These are phyloP conservation scores for Aphodius sticticus DNA, from an alignment of 2,888 invertebrate genomes.

Conservation along the genomic window DNA sequence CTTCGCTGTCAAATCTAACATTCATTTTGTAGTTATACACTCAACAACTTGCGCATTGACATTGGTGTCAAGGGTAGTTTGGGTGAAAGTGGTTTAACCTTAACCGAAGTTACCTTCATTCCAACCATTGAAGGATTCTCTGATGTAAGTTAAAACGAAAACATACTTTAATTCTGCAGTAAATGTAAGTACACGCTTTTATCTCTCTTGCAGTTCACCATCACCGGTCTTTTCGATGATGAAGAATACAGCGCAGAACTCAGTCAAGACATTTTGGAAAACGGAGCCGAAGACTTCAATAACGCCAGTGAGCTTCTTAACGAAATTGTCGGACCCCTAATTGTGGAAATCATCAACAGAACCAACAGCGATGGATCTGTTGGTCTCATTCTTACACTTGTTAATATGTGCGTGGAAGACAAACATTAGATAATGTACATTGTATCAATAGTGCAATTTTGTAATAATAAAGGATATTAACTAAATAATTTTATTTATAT, in stretches of 20 bases:
- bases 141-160: neutral
- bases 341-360: neutral
- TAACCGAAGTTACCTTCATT: neutral
- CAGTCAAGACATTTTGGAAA: neutral
- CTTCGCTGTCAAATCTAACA: neutral
- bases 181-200: too few species aligned
- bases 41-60: neutral
- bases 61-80: neutral
- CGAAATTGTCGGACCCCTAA: neutral
- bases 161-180: neutral
- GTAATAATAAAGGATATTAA: neutral
- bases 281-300: neutral
- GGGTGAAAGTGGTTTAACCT: neutral
- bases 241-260: neutral
- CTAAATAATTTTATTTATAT: neutral
- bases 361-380: neutral
- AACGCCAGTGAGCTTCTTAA: neutral
- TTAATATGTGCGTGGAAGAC: neutral
- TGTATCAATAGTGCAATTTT: neutral
- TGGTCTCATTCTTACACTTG: neutral
- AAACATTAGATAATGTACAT: neutral
- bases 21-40: neutral
- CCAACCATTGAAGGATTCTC: neutral
- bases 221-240: neutral
- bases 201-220: neutral